Evolutionary conservation across 64 coral and sea anemone genomes (phyloP).

Genomic region (Anthopleura sola): DNA sequence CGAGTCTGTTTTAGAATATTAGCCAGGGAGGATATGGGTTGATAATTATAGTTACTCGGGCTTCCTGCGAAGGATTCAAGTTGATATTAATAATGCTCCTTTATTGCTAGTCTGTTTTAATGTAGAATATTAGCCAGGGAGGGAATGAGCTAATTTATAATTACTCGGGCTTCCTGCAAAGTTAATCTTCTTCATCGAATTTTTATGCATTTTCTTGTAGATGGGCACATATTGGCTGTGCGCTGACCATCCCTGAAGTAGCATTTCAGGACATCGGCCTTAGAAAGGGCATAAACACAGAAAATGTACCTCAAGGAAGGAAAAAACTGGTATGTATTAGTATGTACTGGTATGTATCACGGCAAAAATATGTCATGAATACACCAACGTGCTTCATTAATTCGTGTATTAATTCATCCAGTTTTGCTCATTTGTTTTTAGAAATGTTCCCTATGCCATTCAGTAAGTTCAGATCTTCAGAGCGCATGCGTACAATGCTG

Average conservation of each 20-base stretch:
- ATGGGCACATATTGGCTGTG: conserved; percentile 86
- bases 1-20: too few relatives aligned
- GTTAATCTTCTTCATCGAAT: too few relatives aligned
- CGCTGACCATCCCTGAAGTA: conserved; percentile 75
- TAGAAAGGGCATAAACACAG: conserved; percentile 49
- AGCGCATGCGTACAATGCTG: conserved; percentile 81
- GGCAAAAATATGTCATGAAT: too few relatives aligned
- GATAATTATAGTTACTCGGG: not conserved
- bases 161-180: too few relatives aligned
- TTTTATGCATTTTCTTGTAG: too few relatives aligned
- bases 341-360: not conserved
- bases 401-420: not conserved
- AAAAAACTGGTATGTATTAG: conserved; percentile 66
- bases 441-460: conserved; percentile 46
- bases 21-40: too few relatives aligned
- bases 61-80: not conserved
- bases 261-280: conserved; percentile 52
- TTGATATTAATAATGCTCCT: not conserved
- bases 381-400: too few relatives aligned
- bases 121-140: too few relatives aligned
- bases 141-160: too few relatives aligned
- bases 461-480: not conserved
- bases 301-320: conserved; percentile 55
- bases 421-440: not conserved
- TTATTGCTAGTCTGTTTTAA: too few relatives aligned